These are phyloP conservation scores for Aphelinus certus DNA, from an alignment of 1,140 invertebrate genomes.

Conservation along the genomic window DNA sequence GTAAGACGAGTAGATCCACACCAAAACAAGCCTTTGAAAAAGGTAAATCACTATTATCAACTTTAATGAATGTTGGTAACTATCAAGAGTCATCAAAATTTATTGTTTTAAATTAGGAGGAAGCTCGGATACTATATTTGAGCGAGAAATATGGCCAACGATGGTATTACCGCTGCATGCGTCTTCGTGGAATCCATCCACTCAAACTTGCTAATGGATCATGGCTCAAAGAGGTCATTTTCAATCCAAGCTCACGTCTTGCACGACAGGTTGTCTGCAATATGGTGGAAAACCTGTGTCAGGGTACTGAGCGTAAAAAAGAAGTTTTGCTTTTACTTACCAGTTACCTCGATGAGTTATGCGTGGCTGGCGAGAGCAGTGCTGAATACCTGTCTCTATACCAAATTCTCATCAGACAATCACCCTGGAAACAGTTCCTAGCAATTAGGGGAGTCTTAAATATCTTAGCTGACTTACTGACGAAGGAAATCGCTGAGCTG, in stretches of 20 bases:
- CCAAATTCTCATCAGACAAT: conserved; percentile 82
- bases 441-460: conserved; percentile 86
- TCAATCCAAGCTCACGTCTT: conserved; percentile 88
- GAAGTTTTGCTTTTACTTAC: conserved; percentile 88
- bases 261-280: conserved; percentile 89
- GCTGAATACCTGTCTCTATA: conserved; percentile 91
- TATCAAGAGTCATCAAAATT: neutral
- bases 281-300: conserved; percentile 85
- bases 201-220: conserved; percentile 72
- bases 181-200: conserved; percentile 58
- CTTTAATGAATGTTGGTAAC: too few species aligned
- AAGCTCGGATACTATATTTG: conserved; percentile 71
- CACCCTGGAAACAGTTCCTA: conserved; percentile 93
- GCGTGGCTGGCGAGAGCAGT: conserved; percentile 86
- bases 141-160: conserved; percentile 80
- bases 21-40: conserved; percentile 55
- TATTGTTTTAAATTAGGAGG: conserved; percentile 49
- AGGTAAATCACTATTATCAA: conserved; percentile 37
- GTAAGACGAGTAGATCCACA: conserved; percentile 53
- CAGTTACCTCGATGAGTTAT: conserved; percentile 86
- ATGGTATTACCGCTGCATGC: conserved; percentile 67
- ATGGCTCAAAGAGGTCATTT: conserved; percentile 90
- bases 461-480: conserved; percentile 86
- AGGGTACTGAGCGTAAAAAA: conserved; percentile 75
- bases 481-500: conserved; percentile 86